phyloP scores from a whole-genome alignment of 2,797 vertebrate species.

The Hydrophis major region DNA sequence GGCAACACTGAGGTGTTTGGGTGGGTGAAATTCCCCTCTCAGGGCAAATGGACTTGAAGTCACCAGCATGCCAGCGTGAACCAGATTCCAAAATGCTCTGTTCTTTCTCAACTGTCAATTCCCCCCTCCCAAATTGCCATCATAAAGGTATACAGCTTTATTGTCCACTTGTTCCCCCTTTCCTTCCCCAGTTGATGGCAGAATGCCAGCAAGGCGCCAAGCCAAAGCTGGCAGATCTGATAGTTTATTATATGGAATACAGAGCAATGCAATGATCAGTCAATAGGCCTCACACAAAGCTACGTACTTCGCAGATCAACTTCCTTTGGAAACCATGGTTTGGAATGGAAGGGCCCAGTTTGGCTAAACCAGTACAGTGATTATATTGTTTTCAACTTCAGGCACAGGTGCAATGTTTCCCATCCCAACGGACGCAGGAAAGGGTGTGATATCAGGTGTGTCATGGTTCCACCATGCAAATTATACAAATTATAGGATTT shows the following conservation, averaged over 20 bases:
- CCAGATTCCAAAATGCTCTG: too few species aligned
- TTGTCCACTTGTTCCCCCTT: too few species aligned
- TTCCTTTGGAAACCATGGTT: background rate
- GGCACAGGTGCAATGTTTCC: background rate
- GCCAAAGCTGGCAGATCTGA: too few species aligned
- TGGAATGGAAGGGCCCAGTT: background rate
- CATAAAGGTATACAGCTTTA: too few species aligned
- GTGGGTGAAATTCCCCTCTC: too few species aligned
- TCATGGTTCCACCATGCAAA: background rate
- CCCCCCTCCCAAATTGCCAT: too few species aligned
- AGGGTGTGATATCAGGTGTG: background rate
- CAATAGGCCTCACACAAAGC: background rate
- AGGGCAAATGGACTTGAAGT: too few species aligned
- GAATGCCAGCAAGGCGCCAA: too few species aligned
- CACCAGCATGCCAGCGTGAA: too few species aligned
- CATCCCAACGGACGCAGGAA: background rate
- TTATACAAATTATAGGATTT: background rate
- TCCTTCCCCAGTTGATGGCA: too few species aligned
- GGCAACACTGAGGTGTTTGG: too few species aligned
- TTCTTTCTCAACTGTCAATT: too few species aligned
- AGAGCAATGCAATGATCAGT: background rate
- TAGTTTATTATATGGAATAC: background rate
- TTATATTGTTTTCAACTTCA: background rate
- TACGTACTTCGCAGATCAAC: background rate
- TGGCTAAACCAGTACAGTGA: background rate